Conservation (phyloP, 64 coral and sea anemone genomes). For the Montipora foliosa region DNA sequence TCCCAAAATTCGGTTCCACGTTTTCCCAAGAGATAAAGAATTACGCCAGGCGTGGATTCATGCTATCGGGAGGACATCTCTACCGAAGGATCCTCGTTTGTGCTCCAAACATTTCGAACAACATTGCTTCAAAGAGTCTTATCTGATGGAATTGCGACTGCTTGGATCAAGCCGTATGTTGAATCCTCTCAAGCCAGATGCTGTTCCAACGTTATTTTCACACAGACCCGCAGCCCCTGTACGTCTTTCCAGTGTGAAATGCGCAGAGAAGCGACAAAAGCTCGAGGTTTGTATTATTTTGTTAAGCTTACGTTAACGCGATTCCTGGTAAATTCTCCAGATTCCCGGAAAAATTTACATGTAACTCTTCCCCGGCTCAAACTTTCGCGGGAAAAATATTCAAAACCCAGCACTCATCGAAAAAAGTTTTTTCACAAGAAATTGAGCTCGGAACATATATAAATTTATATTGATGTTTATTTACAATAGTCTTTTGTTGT, state of each 20-base stretch:
- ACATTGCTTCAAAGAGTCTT: slow-evolving; percentile 20
- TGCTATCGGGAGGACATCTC: slow-evolving; percentile 16
- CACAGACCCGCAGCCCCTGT: not conserved
- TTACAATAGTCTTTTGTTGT: too few relatives aligned
- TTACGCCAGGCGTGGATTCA: slow-evolving; percentile 39
- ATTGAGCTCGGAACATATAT: too few relatives aligned
- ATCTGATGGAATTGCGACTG: slow-evolving; percentile 1
- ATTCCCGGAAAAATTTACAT: too few relatives aligned
- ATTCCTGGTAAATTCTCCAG: too few relatives aligned
- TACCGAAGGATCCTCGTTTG: slow-evolving; percentile 42
- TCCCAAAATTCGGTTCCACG: slow-evolving; percentile 1
- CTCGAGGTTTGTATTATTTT: not conserved
- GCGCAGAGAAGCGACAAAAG: not conserved
- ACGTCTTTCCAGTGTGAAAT: slow-evolving; percentile 26
- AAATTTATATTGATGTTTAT: not conserved
- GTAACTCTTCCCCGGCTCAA: too few relatives aligned
- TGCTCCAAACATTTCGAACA: slow-evolving; percentile 57
- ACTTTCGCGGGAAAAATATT: too few relatives aligned
- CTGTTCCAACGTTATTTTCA: slow-evolving; percentile 46
- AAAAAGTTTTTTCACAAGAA: too few relatives aligned
- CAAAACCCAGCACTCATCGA: too few relatives aligned
- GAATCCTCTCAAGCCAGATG: slow-evolving; percentile 15
- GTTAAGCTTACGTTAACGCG: not conserved
- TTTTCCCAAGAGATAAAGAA: slow-evolving; percentile 30
- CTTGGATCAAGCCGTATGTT: slow-evolving; percentile 15